Evolutionary conservation across 2,797 vertebrate genomes (phyloP).

Genomic region (Halcyon smyrnensis): DNA sequence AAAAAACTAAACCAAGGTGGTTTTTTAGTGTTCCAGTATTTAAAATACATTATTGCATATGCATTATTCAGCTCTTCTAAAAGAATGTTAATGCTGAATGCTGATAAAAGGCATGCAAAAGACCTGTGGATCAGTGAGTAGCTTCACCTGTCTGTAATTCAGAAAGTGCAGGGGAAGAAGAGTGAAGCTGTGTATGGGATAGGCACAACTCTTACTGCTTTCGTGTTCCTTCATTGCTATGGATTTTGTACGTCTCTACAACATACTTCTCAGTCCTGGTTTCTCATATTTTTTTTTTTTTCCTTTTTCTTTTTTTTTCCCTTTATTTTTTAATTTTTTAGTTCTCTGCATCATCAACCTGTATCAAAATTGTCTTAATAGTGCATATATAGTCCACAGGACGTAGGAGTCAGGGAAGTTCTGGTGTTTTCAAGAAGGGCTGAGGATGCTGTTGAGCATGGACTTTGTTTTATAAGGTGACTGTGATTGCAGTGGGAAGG

Average conservation of each 20-base stretch:
- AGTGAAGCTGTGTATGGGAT: neutral
- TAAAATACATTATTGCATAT: neutral
- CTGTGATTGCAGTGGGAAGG: neutral
- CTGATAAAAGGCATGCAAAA: neutral
- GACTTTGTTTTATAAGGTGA: neutral
- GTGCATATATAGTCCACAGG: too few relatives aligned
- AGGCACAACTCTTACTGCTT: neutral
- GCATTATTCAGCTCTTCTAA: neutral
- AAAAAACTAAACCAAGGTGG: too few relatives aligned
- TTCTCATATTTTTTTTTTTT: neutral
- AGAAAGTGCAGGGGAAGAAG: neutral
- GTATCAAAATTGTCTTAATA: neutral
- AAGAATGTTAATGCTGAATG: neutral
- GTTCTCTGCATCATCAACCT: neutral
- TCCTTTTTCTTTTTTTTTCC: neutral
- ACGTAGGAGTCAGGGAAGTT: neutral
- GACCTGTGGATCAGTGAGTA: neutral
- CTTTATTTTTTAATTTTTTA: neutral
- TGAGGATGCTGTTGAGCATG: neutral
- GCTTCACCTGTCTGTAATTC: neutral
- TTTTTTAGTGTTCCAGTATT: neutral
- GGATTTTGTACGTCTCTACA: neutral
- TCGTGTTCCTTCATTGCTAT: neutral
- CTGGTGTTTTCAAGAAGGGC: neutral
- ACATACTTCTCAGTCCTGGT: neutral